phyloP scores from a whole-genome alignment of 1,140 invertebrate genomes.

The Pinna nobilis region DNA sequence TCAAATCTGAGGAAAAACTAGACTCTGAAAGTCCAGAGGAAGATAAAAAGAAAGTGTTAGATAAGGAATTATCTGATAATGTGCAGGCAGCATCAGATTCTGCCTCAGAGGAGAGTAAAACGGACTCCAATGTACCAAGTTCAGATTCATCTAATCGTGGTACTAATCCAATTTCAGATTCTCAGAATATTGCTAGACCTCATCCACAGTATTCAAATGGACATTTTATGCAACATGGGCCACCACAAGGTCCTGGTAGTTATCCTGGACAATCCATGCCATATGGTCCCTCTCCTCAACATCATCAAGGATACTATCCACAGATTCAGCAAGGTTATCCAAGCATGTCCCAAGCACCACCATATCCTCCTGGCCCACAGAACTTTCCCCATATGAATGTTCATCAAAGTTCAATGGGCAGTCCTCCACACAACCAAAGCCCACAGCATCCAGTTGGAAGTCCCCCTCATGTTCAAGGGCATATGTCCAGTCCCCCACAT shows the following conservation, averaged over 20 bases:
- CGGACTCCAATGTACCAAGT: no score
- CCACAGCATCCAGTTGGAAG: neutral
- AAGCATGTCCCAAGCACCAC: neutral
- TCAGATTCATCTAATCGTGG: no score
- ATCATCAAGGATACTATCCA: no score
- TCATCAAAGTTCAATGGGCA: neutral
- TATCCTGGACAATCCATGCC: slow-evolving; percentile 13
- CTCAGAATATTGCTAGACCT: neutral
- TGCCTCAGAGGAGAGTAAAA: no score
- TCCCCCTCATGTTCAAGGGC: neutral
- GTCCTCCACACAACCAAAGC: neutral
- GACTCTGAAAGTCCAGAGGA: neutral
- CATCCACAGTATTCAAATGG: slow-evolving; percentile 14
- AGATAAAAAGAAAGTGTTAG: neutral
- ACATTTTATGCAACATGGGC: neutral
- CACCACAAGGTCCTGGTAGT: neutral
- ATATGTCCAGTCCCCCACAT: slow-evolving; percentile 13
- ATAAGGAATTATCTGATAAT: no score
- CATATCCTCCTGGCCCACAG: slow-evolving; percentile 8
- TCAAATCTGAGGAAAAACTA: neutral
- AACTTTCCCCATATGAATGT: slow-evolving; percentile 1
- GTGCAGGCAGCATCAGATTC: no score
- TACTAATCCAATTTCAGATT: neutral
- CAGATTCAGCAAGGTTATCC: no score
- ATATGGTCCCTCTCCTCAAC: slow-evolving; percentile 12